phyloP scores from a whole-genome alignment of 2,113 vertebrate species.

The Cavia aperea region DNA sequence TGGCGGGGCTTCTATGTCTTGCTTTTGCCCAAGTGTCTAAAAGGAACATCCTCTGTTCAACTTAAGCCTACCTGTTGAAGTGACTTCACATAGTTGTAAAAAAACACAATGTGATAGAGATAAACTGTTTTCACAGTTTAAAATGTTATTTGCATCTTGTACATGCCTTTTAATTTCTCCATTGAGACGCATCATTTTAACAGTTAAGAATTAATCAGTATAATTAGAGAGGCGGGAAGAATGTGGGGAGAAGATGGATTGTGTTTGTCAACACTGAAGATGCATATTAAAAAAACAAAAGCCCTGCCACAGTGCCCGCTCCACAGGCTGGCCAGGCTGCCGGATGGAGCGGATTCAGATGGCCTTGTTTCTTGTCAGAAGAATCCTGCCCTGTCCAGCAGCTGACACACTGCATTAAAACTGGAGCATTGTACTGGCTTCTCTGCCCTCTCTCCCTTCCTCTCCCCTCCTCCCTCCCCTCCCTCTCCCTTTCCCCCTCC shows the following conservation, averaged over 20 bases:
- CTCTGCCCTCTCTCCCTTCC: neutral
- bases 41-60: slow-evolving; percentile 11
- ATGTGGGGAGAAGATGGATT: neutral
- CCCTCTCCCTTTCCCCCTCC: neutral
- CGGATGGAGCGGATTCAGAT: slow-evolving; percentile 52
- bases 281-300: neutral
- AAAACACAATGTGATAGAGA: neutral
- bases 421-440: neutral
- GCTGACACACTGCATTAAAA: slow-evolving; percentile 42
- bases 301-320: slow-evolving; percentile 40
- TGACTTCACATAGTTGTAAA: slow-evolving; percentile 7
- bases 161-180: neutral
- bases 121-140: slow-evolving; percentile 23
- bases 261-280: neutral
- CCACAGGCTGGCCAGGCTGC: slow-evolving; percentile 48
- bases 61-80: neutral
- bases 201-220: neutral
- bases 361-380: slow-evolving; percentile 41
- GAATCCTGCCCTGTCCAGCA: slow-evolving; percentile 42
- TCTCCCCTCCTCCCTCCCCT: neutral
- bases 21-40: slow-evolving; percentile 37
- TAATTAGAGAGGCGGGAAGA: neutral
- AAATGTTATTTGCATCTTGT: neutral
- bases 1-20: neutral
- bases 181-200: neutral